Evolutionary conservation across 2,888 invertebrate genomes (phyloP), one percentile per base, ranked within the genome.

Genomic region (Latrodectus elegans): DNA sequence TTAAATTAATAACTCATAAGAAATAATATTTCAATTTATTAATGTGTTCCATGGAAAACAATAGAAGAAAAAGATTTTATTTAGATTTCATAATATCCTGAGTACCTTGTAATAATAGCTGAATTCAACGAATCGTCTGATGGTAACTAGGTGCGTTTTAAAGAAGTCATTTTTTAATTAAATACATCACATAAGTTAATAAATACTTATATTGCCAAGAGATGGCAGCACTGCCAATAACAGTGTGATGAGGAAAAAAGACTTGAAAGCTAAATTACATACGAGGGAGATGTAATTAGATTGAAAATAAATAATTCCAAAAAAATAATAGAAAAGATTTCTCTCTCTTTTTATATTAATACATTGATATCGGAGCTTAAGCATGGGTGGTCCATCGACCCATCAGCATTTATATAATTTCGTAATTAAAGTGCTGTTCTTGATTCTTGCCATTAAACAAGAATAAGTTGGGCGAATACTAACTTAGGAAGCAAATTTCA

Each of bases 211-310:
- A 60, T 14, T 49, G 68, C 75, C 81, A 26, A 17, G 51, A 87
- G 86, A 87, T 87, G 86, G 86, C 86, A 87, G 86, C 86, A 87
- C 86, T 77, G 84, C 78, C 84, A 84, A 84, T 84, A 77, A 84
- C 70, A 14, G n/a, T 6, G 76, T 15, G 53, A 64, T 51, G 83
- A 38, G 38, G 38, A 38, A 38, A 38, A 38, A 38, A 22, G n/a
- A 76, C 72, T 73, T 84, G 84, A 84, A 78, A 73, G 67, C 53
- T 78, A 84, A 84, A 84, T 83, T 83, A 64, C 74, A 38, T 49
- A 38, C 70, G 76, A 86, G 82, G 77, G 81, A 81, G 86, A 81
- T 77, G 64, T 87, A 87, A 87, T 73, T 65, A 53, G 72, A 71
- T 9, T 17, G 22, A 67, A 74, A 64, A 55, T 17, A 17, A 55